Base-by-base conservation (phyloP, 2,888 invertebrate genomes). In the Tetragnatha montana region DNA sequence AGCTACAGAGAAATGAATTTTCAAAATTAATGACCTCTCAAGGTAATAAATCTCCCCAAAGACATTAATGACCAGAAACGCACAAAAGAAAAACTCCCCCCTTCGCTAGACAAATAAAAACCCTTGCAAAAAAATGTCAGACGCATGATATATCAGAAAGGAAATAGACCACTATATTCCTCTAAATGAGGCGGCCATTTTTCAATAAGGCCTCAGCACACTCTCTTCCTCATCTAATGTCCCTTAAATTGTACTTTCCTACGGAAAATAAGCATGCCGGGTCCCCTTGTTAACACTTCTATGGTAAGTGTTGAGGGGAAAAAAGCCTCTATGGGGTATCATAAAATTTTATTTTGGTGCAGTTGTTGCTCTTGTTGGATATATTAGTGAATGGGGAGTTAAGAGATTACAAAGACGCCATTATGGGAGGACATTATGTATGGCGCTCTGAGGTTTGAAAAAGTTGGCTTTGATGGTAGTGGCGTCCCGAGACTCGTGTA, bases 141-240 rank as follows among this genome's bases (percentile, higher is more conserved):
- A 60, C 35, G 60, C 60, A 60, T 60, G 60, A 60, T 60, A 60
- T 60, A 60, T 60, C 14, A 60, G 17, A 60, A 17, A 17, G 60
- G 60, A 60, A 60, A 60, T 60, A 60, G 60, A 60, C 60, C 60
- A 60, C 60, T 60, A 60, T 60, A 60, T 60, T 60, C 60, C 60
- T 17, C 60, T 60, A 60, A 60, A 60, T 60, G 60, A 60, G 60
- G 17, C 60, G 60, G 12, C 60, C 60, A 17, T 60, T 60, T 60
- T 60, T 60, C 60, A 60, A 60, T 60, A 60, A 17, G 60, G 60
- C 60, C 17, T 8, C 10, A 17, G 14, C 4, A 17, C 60, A 60
- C 17, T 60, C 17, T 17, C 12, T 60, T 17, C 12, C 60, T 4
- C 60, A 60, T 35, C 60, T 60, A 60, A 60, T 60, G 60, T 60